Base-by-base conservation (phyloP, 2,888 invertebrate genomes). In the Ectobius pallidus region DNA sequence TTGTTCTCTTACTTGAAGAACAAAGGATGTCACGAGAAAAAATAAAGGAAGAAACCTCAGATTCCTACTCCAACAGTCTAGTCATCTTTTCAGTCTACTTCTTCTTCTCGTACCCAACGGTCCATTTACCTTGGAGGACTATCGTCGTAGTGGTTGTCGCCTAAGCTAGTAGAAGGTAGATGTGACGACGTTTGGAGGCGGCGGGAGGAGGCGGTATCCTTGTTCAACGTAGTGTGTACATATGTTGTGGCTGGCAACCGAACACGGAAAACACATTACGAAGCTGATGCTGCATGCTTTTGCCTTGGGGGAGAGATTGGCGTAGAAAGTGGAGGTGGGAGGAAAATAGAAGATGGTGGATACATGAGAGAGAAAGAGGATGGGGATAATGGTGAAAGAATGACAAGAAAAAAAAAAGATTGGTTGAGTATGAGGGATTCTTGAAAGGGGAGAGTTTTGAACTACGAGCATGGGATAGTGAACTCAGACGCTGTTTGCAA, bases 221-320 rank as follows among this genome's bases (percentile, higher is more conserved):
- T 73, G 70, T 71, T 63, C 78, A 77, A 71, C 70, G 81, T 25
- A 58, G 58, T 80, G 82, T 79, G 80, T 82, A 83, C 84, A 84
- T 83, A 83, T 84, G 84, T 84, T 82, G 82, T 83, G 83, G 83
- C 82, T 30, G 65, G 81, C 80, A 79, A 78, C 81, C 79, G 80
- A 82, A 84, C 84, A 84, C 79, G 84, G 80, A 83, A 84, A 84
- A 81, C 82, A 83, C 83, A 84, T 84, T 84, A 84, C 83, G 80
- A 34, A 34, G n/a, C 58, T 65, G 55, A 55, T 27, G 65, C 34
- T 58, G 58, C 27, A 16, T 25, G 52, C 52, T 22, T 34, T 34
- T 22, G 58, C 58, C 58, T 58, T 32, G 58, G 58, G 58, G 27
- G 58, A n/a, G 27, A 30, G 46, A 4, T n/a, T 46, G 9, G n/a